These are phyloP conservation scores for Cartodere bifasciata DNA, from an alignment of 2,888 invertebrate genomes.

Conservation along the genomic window DNA sequence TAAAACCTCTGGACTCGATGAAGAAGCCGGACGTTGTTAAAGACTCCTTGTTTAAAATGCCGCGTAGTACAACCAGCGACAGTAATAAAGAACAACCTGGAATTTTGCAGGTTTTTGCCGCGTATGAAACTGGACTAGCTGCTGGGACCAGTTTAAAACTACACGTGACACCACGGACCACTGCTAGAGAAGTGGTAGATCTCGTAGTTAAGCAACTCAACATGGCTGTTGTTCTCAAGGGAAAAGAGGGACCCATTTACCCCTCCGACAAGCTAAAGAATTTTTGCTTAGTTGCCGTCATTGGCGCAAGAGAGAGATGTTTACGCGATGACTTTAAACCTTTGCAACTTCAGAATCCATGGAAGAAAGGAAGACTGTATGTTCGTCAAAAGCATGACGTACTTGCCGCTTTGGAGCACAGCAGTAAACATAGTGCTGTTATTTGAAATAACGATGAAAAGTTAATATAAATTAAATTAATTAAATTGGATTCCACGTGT, in stretches of 20 bases:
- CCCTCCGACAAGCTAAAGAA: constrained; percentile 70
- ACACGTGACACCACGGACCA: constrained; percentile 85
- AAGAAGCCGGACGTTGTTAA: constrained; percentile 19
- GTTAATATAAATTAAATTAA: constrained; percentile 19
- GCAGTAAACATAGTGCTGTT: constrained; percentile 65
- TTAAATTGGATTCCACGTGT: constrained; percentile 6
- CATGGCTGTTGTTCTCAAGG: constrained; percentile 79
- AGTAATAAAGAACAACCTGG: constrained; percentile 27
- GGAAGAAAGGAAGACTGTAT: constrained; percentile 87
- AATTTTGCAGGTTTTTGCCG: constrained; percentile 73
- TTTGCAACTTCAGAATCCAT: constrained; percentile 85
- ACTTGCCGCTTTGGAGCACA: constrained; percentile 76
- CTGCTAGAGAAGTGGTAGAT: constrained; percentile 89
- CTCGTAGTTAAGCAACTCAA: constrained; percentile 92
- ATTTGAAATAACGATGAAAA: constrained; percentile 33
- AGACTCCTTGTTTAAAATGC: constrained; percentile 22
- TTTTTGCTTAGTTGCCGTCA: constrained; percentile 90
- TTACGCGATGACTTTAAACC: constrained; percentile 90
- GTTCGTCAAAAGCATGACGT: constrained; percentile 86
- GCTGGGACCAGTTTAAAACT: constrained; percentile 86
- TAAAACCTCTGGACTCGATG: constrained; percentile 22
- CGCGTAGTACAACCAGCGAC: not conserved
- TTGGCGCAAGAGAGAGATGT: constrained; percentile 88
- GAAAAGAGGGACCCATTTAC: constrained; percentile 76
- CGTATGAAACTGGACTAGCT: constrained; percentile 90